Percentiles rank a stretch among this genome's conserved stretches.
Evolutionary conservation across 2,888 invertebrate species (phyloP).

Genomic region (Hofmannophila pseudospretella): DNA sequence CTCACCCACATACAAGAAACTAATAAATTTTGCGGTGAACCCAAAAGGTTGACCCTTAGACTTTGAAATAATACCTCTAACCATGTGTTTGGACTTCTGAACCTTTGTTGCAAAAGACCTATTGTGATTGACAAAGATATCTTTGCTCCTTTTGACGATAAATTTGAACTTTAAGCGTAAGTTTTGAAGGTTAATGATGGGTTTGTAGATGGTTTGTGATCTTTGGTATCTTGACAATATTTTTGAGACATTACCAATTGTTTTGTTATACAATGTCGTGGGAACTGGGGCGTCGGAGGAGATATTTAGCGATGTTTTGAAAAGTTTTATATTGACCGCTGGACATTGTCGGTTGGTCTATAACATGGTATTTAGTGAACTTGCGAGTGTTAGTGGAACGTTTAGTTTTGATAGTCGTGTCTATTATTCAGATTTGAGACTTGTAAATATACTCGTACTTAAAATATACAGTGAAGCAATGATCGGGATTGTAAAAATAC

Average conservation of each 20-base stretch:
- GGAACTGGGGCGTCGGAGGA: conserved; percentile 41
- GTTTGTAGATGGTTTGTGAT: conserved; percentile 9
- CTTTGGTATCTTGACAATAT: conserved; percentile 35
- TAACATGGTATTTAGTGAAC: conserved; percentile 59
- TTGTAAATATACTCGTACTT: too few species aligned
- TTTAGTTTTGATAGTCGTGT: conserved; percentile 39
- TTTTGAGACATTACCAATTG: conserved; percentile 56
- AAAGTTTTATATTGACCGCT: conserved; percentile 56
- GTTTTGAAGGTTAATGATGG: neutral
- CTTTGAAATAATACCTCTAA: conserved; percentile 45
- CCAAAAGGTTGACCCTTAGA: conserved; percentile 49
- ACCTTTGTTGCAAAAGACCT: conserved; percentile 30
- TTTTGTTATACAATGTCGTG: conserved; percentile 52
- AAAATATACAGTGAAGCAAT: too few species aligned
- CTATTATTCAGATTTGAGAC: too few species aligned
- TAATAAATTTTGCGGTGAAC: conserved; percentile 35
- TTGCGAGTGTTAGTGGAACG: conserved; percentile 9
- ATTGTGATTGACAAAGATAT: conserved; percentile 23
- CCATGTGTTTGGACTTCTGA: conserved; percentile 52
- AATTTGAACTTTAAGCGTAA: conserved; percentile 16
- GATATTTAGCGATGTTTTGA: conserved; percentile 35
- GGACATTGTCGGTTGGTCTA: conserved; percentile 57
- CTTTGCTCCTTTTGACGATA: conserved; percentile 4
- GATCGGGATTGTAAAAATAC: too few species aligned
- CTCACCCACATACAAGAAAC: conserved; percentile 39